phyloP scores from a whole-genome alignment of 2,797 vertebrate species.

The Cirrhinus molitorella region DNA sequence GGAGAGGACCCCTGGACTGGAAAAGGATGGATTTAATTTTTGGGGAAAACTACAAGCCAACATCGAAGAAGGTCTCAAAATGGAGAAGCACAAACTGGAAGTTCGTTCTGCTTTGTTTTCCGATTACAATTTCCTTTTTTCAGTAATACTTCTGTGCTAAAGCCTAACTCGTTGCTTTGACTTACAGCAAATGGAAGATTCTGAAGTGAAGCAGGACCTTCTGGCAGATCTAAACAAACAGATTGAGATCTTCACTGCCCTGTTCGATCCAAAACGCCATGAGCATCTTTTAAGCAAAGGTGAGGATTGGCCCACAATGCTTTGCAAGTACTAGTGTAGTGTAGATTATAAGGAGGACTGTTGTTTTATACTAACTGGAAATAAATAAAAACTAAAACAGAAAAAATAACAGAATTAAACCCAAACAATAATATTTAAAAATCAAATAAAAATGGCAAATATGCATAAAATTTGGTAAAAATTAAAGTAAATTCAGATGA shows the following conservation, averaged over 20 bases:
- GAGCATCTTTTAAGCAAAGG: conserved; percentile 95
- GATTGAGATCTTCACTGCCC: conserved; percentile 84
- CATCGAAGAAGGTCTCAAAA: conserved; percentile 84
- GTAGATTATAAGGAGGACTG: neutral
- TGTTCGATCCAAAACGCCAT: conserved; percentile 94
- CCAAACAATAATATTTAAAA: neutral
- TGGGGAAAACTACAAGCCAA: conserved; percentile 91
- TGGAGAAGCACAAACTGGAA: conserved; percentile 84
- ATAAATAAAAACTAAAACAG: too few species aligned
- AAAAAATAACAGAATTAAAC: too few species aligned
- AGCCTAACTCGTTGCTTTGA: neutral
- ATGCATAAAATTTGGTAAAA: neutral
- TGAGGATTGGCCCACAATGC: conserved; percentile 57
- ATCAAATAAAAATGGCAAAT: neutral
- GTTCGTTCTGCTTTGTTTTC: conserved; percentile 71
- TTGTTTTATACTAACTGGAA: neutral
- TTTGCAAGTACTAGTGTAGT: neutral
- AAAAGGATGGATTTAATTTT: conserved; percentile 92
- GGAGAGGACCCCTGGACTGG: conserved; percentile 95
- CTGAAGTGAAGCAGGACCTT: conserved; percentile 88
- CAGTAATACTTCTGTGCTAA: neutral
- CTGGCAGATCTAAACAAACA: conserved; percentile 87
- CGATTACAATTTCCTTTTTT: neutral
- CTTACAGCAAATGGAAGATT: conserved; percentile 79
- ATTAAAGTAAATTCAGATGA: neutral